Conservation (phyloP, 2,113 vertebrate species). For the Microcebus griseorufus region DNA sequence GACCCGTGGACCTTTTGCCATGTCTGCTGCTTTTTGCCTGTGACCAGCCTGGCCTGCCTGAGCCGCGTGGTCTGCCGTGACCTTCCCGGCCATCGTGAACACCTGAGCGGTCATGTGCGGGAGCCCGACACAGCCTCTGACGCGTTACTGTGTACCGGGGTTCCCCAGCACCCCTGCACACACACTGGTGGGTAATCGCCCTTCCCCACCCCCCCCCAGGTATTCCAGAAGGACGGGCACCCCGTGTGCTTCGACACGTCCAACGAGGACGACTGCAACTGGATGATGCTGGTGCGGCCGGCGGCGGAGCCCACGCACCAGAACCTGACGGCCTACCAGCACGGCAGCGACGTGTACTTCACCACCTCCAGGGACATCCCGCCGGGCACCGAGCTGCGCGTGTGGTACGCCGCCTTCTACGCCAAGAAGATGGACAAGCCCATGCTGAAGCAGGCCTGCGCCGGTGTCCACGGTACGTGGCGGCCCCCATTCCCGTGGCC, state of each 20-base stretch:
- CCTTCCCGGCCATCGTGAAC: background rate
- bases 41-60: background rate
- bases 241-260: constrained; percentile 93
- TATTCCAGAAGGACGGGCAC: constrained; percentile 93
- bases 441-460: constrained; percentile 88
- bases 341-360: constrained; percentile 95
- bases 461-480: constrained; percentile 82
- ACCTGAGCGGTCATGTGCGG: accelerated
- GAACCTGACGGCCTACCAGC: constrained; percentile 97
- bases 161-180: accelerated
- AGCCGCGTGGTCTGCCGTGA: background rate
- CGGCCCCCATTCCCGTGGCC: accelerated
- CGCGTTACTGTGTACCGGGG: accelerated
- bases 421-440: constrained; percentile 98
- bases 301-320: constrained; percentile 92
- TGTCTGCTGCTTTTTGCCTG: background rate
- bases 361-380: constrained; percentile 96
- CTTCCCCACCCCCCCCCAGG: constrained; percentile 79
- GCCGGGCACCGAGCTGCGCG: constrained; percentile 93
- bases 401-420: constrained; percentile 99
- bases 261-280: constrained; percentile 97
- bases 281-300: constrained; percentile 99
- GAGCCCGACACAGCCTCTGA: too few relatives aligned
- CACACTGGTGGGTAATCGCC: background rate
- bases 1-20: too few relatives aligned